Evolutionary conservation across 2,888 invertebrate genomes (phyloP).

Genomic region (Megastigmus dorsalis): DNA sequence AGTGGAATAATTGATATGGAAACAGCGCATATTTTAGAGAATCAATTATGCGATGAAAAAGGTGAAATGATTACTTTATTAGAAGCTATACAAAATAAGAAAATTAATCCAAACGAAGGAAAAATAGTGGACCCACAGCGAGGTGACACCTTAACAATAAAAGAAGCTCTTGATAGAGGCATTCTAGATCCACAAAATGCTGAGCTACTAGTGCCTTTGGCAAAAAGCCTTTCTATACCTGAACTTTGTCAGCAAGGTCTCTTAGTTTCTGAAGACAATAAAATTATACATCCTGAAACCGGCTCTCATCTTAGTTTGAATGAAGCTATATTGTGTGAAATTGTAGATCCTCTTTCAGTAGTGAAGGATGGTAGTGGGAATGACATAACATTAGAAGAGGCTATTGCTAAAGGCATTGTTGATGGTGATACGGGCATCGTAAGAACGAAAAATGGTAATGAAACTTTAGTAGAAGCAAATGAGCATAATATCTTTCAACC

Average conservation of each 20-base stretch:
- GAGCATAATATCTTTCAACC: neutral
- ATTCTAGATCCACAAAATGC: constrained; percentile 86
- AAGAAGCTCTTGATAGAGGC: constrained; percentile 89
- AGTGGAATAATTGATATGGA: constrained; percentile 86
- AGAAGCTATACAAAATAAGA: constrained; percentile 83
- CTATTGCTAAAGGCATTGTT: constrained; percentile 82
- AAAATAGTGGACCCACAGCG: constrained; percentile 88
- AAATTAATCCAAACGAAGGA: constrained; percentile 85
- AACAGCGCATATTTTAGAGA: constrained; percentile 84
- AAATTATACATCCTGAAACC: constrained; percentile 91
- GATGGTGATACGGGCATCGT: constrained; percentile 83
- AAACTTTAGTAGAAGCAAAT: constrained; percentile 80
- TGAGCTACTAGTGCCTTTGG: constrained; percentile 86
- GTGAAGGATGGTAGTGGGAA: constrained; percentile 80
- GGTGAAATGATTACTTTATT: constrained; percentile 81
- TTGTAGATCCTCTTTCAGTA: constrained; percentile 87
- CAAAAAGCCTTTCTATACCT: constrained; percentile 86
- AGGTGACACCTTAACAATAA: constrained; percentile 86
- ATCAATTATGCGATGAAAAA: constrained; percentile 79
- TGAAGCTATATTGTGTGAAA: constrained; percentile 91
- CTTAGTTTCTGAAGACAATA: constrained; percentile 82
- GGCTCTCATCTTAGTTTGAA: constrained; percentile 85
- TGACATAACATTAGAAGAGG: constrained; percentile 84
- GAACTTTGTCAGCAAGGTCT: constrained; percentile 91
- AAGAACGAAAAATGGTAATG: constrained; percentile 77